Base-by-base conservation (phyloP, 2,797 vertebrate species). In the Channa striata region DNA sequence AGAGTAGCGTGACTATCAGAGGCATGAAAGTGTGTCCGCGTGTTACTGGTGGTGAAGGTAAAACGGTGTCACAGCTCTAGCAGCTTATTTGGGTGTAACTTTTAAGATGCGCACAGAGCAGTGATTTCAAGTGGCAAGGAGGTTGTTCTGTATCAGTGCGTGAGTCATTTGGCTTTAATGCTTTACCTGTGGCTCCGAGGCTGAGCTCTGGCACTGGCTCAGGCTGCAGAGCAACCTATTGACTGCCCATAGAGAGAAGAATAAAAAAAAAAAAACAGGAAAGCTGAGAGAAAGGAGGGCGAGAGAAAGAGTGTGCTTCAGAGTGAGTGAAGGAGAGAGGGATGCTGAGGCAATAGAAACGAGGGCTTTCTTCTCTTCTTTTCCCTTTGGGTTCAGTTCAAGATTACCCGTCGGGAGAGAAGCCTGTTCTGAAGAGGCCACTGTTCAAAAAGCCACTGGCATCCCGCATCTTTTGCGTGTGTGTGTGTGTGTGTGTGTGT, bases 161-260 rank as follows among this genome's bases (percentile, higher is more conserved):
- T 72, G 72, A 86, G 75, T 79, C 81, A 68, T 87, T 88, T 82
- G 85, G 80, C 75, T 76, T 74, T 78, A 86, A 81, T 65, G 68
- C 71, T 84, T 81, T 65, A 90, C 84, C 86, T 89, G 82, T 81
- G 82, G 74, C 81, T 87, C 76, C 69, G 71, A 74, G 63, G 58
- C 78, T 68, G 82, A 68, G 74, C 54, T 77, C 75, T 78, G 82
- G 84, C 76, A 71, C 57, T 2, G 72, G 57, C 77, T 80, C 56
- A 39, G 64, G 61, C 70, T 84, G 87, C 81, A 68, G 68, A 68
- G 68, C 75, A 80, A 82, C 77, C 59, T 80, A 80, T 53, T 80
- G 77, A 76, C 82, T 78, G 65, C 30, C 52, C 40, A 37, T 50
- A 21, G 59, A 59, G 21, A 30, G 21, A 68, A 25, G 39, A 30